phyloP scores from a whole-genome alignment of 2,888 invertebrate species.

The Melangyna quadrimaculata region DNA sequence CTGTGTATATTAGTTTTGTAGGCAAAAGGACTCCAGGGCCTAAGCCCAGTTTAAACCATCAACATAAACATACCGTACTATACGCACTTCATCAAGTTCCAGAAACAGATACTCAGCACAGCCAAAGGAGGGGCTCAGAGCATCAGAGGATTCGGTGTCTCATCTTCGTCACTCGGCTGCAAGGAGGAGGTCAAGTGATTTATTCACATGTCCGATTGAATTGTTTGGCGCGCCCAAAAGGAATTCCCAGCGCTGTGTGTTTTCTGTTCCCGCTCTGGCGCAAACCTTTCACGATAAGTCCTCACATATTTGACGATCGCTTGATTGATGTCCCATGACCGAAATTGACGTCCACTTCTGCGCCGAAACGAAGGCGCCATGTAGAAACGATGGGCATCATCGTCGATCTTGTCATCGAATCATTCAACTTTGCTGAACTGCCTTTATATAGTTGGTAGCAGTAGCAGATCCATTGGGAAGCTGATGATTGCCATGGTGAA shows the following conservation, averaged over 20 bases:
- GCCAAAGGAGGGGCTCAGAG: conserved; percentile 45
- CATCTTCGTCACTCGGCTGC: conserved; percentile 74
- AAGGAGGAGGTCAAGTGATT: conserved; percentile 77
- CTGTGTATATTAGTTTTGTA: conserved; percentile 76
- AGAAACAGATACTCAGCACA: conserved; percentile 6
- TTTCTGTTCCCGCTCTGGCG: conserved; percentile 38
- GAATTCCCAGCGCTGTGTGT: conserved; percentile 73
- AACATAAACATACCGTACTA: conserved; percentile 57
- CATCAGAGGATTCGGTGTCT: conserved; percentile 58
- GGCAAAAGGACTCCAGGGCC: conserved; percentile 75
- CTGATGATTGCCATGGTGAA: conserved; percentile 50
- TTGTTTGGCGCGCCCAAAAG: conserved; percentile 79
- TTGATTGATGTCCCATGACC: conserved; percentile 81
- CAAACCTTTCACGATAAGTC: conserved; percentile 67
- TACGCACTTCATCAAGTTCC: conserved; percentile 68
- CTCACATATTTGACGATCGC: conserved; percentile 75
- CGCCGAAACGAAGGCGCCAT: conserved; percentile 80
- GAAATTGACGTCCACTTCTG: conserved; percentile 79
- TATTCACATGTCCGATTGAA: conserved; percentile 81
- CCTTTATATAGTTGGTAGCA: too few relatives aligned
- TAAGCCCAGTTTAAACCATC: conserved; percentile 67
- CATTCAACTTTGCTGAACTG: conserved; percentile 50
- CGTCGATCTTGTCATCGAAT: conserved; percentile 68
- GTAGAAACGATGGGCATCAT: conserved; percentile 73
- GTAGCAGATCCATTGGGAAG: conserved; percentile 45